Base-by-base conservation (phyloP, 2,888 invertebrate species). In the Stomorhina lunata region DNA sequence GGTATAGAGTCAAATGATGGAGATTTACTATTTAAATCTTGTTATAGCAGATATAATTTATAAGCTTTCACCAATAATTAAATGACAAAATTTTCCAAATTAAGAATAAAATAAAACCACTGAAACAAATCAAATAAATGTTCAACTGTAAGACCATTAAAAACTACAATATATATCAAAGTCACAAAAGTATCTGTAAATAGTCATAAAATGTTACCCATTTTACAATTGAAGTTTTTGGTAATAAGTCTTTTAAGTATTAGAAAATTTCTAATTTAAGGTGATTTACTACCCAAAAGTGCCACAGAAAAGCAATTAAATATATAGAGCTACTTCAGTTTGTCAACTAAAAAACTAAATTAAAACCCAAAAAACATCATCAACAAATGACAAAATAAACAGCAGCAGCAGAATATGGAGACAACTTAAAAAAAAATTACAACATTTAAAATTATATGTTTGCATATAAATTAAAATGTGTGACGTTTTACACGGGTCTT, bases 391-490 rank as follows among this genome's bases (percentile, higher is more conserved):
- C 7, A 43, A 50, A 27, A 59, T n/a, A 3, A 29, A n/a, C 45
- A 55, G 7, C 17, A 27, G 10, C 48, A 61, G 34, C 2, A 40
- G 12, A 6, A 40, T n/a, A 6, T 40, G 40, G 7, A 40, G 3
- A 17, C 5, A 48, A 22, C 22, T 55, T 32, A 9, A 65, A 32
- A 20, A 22, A 10, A 45, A 25, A 57, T 43, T 7, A 25, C 17
- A 61, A 78, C 27, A 78, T 45, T 63, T 65, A 65, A 78, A 63
- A 65, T 71, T 66, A 65, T 66, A 55, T 72, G 48, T 79, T 79
- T 79, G 65, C 22, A 53, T 59, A 68, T 68, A 66, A 80, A 73
- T 72, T 73, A 66, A 72, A 72, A 50, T 72, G 59, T 79, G 72
- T 66, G 65, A 66, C 65, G 43, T 72, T 79, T 79, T 59, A 79